Conservation (phyloP, 2,888 invertebrate genomes). For the Drosophila borealis region DNA sequence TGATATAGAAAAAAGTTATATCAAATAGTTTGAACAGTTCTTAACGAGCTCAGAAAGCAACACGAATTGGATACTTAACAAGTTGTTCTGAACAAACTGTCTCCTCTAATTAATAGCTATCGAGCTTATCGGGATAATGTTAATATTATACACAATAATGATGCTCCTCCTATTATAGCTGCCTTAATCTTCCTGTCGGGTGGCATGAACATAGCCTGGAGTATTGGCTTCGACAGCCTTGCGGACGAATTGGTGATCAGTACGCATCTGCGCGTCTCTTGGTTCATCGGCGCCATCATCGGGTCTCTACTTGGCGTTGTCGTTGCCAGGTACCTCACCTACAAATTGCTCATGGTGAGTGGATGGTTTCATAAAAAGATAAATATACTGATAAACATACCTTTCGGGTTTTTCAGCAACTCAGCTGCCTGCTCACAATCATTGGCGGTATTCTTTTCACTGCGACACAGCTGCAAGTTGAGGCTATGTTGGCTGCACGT, state of each 20-base stretch:
- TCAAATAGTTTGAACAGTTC: too few species aligned
- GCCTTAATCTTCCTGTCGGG: constrained; percentile 73
- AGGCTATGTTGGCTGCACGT: constrained; percentile 57
- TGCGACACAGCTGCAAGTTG: constrained; percentile 18
- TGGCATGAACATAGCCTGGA: constrained; percentile 79
- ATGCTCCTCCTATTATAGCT: constrained; percentile 27
- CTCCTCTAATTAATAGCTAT: too few species aligned
- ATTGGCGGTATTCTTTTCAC: constrained; percentile 61
- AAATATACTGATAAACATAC: neutral
- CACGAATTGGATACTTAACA: too few species aligned
- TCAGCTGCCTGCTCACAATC: constrained; percentile 59
- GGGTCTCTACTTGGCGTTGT: constrained; percentile 56
- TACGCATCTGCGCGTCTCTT: constrained; percentile 63
- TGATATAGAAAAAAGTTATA: too few species aligned
- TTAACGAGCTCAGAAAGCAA: too few species aligned
- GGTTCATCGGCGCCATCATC: constrained; percentile 74
- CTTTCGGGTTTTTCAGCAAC: constrained; percentile 25
- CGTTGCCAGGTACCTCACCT: constrained; percentile 51
- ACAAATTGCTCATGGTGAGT: constrained; percentile 66
- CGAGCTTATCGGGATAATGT: too few species aligned
- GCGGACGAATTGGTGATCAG: constrained; percentile 31
- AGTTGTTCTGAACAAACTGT: too few species aligned
- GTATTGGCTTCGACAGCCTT: constrained; percentile 57
- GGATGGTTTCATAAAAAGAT: neutral
- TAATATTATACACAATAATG: neutral